phyloP scores from a whole-genome alignment of 2,113 vertebrate species.

The Mesitornis unicolor region DNA sequence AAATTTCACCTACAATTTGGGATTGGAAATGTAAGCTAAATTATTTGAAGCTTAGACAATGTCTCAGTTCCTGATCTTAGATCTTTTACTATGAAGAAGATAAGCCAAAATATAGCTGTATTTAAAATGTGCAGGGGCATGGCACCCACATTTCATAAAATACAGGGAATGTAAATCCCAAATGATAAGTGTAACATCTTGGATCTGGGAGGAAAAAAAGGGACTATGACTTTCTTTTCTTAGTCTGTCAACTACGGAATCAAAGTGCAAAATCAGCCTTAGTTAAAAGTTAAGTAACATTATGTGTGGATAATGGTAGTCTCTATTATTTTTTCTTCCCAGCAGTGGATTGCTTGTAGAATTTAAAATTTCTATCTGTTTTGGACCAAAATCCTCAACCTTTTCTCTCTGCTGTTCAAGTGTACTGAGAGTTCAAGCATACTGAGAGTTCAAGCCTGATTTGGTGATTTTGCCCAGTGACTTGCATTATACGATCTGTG shows the following conservation, averaged over 20 bases:
- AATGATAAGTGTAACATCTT: not conserved
- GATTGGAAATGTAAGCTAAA: not conserved
- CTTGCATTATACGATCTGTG: not conserved
- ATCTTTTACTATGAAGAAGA: not conserved
- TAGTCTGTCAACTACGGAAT: not conserved
- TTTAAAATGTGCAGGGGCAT: not conserved
- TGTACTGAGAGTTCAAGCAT: not conserved
- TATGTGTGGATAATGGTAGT: not conserved
- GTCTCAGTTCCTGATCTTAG: not conserved
- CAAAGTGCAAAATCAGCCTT: not conserved
- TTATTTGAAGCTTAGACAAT: not conserved
- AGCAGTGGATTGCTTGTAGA: not conserved
- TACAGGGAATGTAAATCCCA: not conserved
- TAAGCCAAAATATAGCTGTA: not conserved
- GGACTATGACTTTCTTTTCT: not conserved
- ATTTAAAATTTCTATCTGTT: not conserved
- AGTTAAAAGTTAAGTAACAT: not conserved
- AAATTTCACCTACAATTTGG: not conserved
- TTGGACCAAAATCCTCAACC: not conserved
- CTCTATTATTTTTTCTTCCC: not conserved
- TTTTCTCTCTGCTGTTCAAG: not conserved
- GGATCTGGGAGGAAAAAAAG: not conserved
- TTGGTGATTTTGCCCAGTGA: constrained; percentile 3
- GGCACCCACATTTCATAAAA: not conserved
- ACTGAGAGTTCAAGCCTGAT: not conserved